Conservation (phyloP, 2,888 invertebrate genomes). For the Drosophila ustulata region DNA sequence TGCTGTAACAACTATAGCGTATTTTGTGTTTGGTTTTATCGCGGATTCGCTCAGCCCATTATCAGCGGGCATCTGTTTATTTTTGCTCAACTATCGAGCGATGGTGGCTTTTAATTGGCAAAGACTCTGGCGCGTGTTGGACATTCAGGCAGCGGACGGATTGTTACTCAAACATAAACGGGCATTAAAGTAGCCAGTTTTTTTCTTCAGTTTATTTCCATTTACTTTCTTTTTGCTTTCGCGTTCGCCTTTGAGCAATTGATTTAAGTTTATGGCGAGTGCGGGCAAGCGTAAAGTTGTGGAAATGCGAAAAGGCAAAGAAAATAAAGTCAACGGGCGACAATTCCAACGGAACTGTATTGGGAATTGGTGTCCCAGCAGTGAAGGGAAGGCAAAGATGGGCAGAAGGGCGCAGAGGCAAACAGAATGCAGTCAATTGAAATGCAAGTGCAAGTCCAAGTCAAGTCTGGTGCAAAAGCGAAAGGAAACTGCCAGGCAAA, state of each 20-base stretch:
- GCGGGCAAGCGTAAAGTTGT: slow-evolving; percentile 61
- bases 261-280: slow-evolving; percentile 57
- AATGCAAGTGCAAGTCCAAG: slow-evolving; percentile 55
- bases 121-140: slow-evolving; percentile 44
- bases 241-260: slow-evolving; percentile 41
- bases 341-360: slow-evolving; percentile 34
- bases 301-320: slow-evolving; percentile 43
- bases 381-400: neutral
- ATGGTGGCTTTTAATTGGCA: slow-evolving; percentile 55
- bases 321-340: slow-evolving; percentile 53
- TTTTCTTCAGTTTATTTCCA: neutral
- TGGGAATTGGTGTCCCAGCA: slow-evolving; percentile 14
- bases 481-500: slow-evolving; percentile 65
- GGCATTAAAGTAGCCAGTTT: slow-evolving; percentile 40
- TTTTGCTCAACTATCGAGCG: slow-evolving; percentile 20
- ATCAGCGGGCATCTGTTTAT: slow-evolving; percentile 40
- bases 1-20: slow-evolving; percentile 1
- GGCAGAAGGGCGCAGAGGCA: neutral
- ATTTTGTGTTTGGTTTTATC: slow-evolving; percentile 1
- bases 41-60: neutral
- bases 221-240: neutral
- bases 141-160: slow-evolving; percentile 35
- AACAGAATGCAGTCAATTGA: slow-evolving; percentile 70
- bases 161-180: slow-evolving; percentile 24
- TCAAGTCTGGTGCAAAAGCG: slow-evolving; percentile 50